A percentile compares a stretch with the other conserved stretches of the same genome.
Evolutionary conservation across 2,797 vertebrate genomes (phyloP).

Genomic region (Rhadinocentrus ornatus): DNA sequence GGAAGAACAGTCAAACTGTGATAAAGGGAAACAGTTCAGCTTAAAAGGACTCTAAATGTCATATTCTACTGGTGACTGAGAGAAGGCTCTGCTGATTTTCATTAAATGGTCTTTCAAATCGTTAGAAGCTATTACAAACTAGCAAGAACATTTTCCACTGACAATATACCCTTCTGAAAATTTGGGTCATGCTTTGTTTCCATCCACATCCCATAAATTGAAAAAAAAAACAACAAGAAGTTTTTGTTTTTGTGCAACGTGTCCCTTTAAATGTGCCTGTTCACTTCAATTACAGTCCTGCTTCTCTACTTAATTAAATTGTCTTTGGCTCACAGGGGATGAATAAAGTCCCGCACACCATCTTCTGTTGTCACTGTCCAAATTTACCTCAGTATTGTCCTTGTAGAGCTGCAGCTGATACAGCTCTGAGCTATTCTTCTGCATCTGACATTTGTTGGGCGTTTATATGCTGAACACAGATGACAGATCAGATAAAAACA

Average conservation of each 20-base stretch:
- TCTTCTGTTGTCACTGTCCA: conserved; percentile 33
- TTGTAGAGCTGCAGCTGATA: conserved; percentile 9
- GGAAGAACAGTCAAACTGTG: background rate
- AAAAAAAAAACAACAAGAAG: background rate
- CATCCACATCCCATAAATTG: conserved; percentile 6
- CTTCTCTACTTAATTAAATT: conserved; percentile 64
- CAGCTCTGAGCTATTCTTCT: conserved; percentile 4
- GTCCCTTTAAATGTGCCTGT: conserved; percentile 16
- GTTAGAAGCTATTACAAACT: background rate
- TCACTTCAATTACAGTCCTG: conserved; percentile 44
- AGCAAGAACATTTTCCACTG: background rate
- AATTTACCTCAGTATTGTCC: background rate
- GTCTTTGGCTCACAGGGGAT: conserved; percentile 49
- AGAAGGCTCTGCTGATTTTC: background rate
- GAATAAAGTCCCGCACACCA: conserved; percentile 34
- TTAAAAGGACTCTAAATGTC: background rate
- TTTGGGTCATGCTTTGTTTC: background rate
- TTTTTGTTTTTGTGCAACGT: background rate
- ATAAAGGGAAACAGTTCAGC: conserved; percentile 1
- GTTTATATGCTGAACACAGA: conserved; percentile 13
- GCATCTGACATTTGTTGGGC: background rate
- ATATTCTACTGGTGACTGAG: background rate
- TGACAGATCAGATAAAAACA: conserved; percentile 38
- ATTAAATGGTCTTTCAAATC: background rate
- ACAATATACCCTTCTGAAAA: background rate